These are phyloP conservation scores for Sebastes diaconus DNA, from an alignment of 2,797 vertebrate genomes.

Conservation along the genomic window DNA sequence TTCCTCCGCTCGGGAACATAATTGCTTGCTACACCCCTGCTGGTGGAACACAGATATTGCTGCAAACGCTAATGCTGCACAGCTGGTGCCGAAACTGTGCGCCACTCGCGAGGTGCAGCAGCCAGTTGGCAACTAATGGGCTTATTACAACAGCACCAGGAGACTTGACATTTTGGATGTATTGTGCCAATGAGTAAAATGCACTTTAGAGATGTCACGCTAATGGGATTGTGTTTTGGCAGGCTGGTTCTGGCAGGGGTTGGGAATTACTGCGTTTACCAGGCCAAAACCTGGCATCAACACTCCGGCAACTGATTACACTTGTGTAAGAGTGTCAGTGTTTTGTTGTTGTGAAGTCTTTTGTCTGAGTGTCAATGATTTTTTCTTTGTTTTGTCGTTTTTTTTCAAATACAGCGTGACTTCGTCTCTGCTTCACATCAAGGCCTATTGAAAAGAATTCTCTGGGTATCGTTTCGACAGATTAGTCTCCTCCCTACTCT, in stretches of 20 bases:
- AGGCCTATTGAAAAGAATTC: constrained; percentile 19
- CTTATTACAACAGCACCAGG: constrained; percentile 74
- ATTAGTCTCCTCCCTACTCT: constrained; percentile 23
- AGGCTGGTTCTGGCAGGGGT: constrained; percentile 25
- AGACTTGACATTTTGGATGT: constrained; percentile 72
- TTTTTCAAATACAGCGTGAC: not conserved
- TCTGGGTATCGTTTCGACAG: constrained; percentile 19
- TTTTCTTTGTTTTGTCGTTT: not conserved
- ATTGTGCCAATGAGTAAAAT: constrained; percentile 67
- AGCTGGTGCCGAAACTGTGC: constrained; percentile 57
- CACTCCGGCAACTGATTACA: constrained; percentile 34
- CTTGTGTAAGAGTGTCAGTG: constrained; percentile 41
- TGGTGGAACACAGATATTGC: constrained; percentile 54
- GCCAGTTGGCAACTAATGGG: constrained; percentile 65
- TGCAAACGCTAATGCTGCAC: constrained; percentile 64
- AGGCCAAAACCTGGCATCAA: constrained; percentile 46
- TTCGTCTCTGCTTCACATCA: constrained; percentile 29
- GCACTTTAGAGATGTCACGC: constrained; percentile 68
- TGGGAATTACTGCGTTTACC: constrained; percentile 40
- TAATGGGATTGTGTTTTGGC: constrained; percentile 70
- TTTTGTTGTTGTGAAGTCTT: constrained; percentile 31
- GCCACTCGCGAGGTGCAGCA: constrained; percentile 25
- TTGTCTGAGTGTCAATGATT: constrained; percentile 39
- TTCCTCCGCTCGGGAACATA: constrained; percentile 13
- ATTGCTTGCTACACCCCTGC: constrained; percentile 55